These are phyloP conservation scores for Rhabdornis inornatus DNA, from an alignment of 2,113 vertebrate genomes.

Conservation along the genomic window DNA sequence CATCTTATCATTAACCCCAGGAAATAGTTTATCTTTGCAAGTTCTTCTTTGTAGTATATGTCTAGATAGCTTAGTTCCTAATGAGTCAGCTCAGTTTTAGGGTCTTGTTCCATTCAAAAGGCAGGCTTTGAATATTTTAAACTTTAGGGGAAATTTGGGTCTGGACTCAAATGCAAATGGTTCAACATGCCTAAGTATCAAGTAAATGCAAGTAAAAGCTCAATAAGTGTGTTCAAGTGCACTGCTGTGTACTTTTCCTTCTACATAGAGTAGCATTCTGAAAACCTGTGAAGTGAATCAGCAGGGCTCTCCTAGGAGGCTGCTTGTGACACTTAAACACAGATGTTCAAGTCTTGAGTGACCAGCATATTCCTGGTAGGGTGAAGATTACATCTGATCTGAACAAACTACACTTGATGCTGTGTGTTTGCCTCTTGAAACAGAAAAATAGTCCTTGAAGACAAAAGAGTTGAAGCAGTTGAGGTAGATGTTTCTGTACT, in stretches of 20 bases:
- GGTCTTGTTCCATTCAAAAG: neutral
- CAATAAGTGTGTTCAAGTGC: neutral
- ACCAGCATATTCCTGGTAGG: neutral
- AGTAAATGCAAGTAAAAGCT: neutral
- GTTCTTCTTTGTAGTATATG: conserved; percentile 37
- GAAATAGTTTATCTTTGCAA: conserved; percentile 25
- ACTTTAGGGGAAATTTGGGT: neutral
- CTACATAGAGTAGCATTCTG: neutral
- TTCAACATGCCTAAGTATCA: neutral
- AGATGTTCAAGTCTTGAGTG: neutral
- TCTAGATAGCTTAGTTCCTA: conserved; percentile 33
- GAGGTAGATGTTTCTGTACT: neutral
- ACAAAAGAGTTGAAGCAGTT: neutral
- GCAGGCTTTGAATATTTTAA: neutral
- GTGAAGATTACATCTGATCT: neutral
- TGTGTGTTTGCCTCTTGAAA: neutral
- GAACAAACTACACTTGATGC: neutral
- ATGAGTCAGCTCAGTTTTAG: conserved; percentile 21
- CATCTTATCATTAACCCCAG: conserved; percentile 53
- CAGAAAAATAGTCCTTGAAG: neutral
- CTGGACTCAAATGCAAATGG: neutral
- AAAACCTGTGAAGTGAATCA: neutral
- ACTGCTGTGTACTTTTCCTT: neutral
- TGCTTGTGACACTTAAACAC: neutral
- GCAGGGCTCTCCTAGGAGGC: neutral